Base-by-base conservation (phyloP, 2,797 vertebrate genomes). In the Pipistrellus kuhlii region DNA sequence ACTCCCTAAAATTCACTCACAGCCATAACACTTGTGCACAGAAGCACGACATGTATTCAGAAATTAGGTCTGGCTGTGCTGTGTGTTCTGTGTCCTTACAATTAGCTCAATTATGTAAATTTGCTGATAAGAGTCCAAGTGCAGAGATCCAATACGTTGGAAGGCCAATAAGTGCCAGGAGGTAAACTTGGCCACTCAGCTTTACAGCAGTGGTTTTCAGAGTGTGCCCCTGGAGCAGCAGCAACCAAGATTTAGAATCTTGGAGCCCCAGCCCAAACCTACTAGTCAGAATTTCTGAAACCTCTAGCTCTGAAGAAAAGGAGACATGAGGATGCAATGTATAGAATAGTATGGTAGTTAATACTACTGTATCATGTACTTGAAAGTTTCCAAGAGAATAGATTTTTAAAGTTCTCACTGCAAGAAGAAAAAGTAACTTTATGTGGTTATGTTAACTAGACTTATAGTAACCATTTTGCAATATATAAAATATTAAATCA, bases 261-360 rank as follows among this genome's bases (percentile, higher is more conserved):
- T 77, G 18, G 4, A 5, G 21, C 18, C 38, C 30, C 23, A 32
- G 12, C 9, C 4, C 25, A 88, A 38, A 78, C 20, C 30, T 30
- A n/a, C 41, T 73, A 21, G 44, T 21, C 64, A 83, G 72, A 94
- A 64, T 68, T 80, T 72, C 35, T 83, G 85, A 64, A 51, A 88
- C 48, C 48, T 51, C 25, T n/a, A 41, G 32, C 30, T 51, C 6
- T 66, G 62, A 53, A 53, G 48, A 38, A 88, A 10, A 53, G 30
- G 20, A 64, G 32, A 41, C 25, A 66, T 17, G 17, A 21, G 20
- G 8, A 66, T 23, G 12, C 27, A 66, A 77, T 66, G 8, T 41
- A 21, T 32, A 77, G 20, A 59, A 30, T 88, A 25, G 72, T 48
- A 66, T 59, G 51, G 8, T 21, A 21, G 23, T 66, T 38, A 53